These are phyloP conservation scores for Manis javanica DNA, from an alignment of 2,797 vertebrate genomes.

Conservation along the genomic window DNA sequence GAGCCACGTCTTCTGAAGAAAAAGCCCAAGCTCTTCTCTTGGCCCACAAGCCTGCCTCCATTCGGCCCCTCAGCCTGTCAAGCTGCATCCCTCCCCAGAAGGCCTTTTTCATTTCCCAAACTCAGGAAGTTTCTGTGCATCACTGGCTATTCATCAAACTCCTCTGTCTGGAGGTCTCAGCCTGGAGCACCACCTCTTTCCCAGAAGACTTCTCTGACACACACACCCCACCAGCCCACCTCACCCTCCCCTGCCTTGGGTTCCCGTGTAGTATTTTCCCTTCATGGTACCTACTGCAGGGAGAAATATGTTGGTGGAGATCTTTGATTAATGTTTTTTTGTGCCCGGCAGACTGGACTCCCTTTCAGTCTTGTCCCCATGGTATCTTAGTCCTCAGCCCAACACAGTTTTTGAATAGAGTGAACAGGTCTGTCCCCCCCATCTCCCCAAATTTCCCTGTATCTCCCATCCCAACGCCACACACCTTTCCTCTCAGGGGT, in stretches of 20 bases:
- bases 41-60: neutral
- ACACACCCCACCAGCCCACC: neutral
- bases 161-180: neutral
- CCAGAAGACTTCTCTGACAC: neutral
- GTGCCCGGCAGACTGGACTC: neutral
- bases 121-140: neutral
- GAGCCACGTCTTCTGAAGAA: neutral
- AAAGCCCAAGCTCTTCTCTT: neutral
- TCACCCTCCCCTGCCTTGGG: neutral
- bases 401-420: constrained; percentile 2
- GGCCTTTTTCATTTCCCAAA: neutral
- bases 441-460: neutral
- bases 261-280: neutral
- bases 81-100: neutral
- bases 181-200: neutral
- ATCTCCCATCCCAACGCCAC: neutral
- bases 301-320: neutral
- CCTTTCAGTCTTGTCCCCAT: neutral
- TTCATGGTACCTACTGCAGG: neutral
- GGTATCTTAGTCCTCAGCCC: neutral
- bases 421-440: neutral
- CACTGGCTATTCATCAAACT: neutral
- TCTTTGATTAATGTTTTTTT: neutral
- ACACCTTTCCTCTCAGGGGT: neutral
- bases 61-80: neutral